These are phyloP conservation scores for Ageneiosus marmoratus DNA, from an alignment of 2,113 vertebrate species.

Conservation along the genomic window DNA sequence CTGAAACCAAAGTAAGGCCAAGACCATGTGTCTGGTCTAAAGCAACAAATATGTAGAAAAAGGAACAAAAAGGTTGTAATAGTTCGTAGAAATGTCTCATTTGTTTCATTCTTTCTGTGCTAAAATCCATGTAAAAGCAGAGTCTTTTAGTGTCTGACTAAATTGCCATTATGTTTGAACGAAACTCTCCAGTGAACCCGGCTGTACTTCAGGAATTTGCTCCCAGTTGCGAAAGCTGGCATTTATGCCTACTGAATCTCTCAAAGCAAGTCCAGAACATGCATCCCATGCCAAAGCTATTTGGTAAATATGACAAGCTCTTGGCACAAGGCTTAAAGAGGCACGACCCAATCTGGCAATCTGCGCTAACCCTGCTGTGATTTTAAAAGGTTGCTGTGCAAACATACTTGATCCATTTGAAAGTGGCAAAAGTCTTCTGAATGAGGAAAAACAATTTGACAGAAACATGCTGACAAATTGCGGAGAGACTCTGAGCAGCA, in stretches of 20 bases:
- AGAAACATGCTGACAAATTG: constrained; percentile 39
- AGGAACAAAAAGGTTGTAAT: neutral
- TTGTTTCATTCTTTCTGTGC: neutral
- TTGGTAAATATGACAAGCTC: constrained; percentile 50
- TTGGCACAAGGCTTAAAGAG: constrained; percentile 35
- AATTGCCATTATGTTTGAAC: neutral
- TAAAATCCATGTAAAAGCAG: constrained; percentile 18
- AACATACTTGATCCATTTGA: constrained; percentile 31
- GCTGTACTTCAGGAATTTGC: constrained; percentile 20
- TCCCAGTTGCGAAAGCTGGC: constrained; percentile 38
- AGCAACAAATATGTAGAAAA: constrained; percentile 8
- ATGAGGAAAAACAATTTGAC: neutral
- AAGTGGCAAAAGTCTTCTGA: constrained; percentile 24
- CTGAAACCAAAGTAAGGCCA: neutral
- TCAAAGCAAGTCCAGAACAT: constrained; percentile 43
- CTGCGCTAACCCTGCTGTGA: constrained; percentile 12
- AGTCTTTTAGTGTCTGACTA: neutral
- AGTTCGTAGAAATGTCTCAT: neutral
- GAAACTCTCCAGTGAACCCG: neutral
- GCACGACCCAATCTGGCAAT: neutral
- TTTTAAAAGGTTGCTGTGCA: constrained; percentile 40
- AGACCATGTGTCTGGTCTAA: neutral
- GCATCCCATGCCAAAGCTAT: constrained; percentile 35
- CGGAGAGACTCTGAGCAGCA: neutral
- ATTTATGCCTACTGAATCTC: constrained; percentile 18